Conservation (phyloP, 2,113 vertebrate genomes). For the Saiga tatarica region DNA sequence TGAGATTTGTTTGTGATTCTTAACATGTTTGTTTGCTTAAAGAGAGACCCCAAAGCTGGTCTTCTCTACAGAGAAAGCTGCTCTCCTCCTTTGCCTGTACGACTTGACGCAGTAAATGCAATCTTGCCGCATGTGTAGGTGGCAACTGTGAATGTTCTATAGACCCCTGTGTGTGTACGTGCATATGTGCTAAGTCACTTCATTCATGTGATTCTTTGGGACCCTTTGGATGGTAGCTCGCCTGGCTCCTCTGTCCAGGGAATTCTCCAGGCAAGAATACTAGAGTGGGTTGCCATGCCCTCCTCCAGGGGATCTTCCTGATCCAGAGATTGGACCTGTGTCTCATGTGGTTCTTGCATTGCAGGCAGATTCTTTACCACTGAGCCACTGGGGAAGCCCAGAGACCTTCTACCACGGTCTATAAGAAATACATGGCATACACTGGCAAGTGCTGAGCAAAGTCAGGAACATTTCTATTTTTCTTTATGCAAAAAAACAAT, state of each 20-base stretch:
- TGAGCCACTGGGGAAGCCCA: neutral
- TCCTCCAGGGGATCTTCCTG: neutral
- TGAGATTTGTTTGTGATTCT: neutral
- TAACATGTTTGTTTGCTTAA: neutral
- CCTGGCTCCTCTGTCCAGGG: neutral
- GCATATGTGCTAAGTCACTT: neutral
- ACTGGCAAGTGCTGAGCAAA: neutral
- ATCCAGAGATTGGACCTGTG: neutral
- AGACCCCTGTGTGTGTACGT: fast-evolving
- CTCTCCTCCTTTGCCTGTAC: neutral
- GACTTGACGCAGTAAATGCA: neutral
- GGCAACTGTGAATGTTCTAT: neutral
- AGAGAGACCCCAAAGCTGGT: neutral
- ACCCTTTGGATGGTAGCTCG: neutral
- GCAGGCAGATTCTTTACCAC: neutral
- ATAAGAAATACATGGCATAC: neutral
- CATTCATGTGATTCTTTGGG: neutral
- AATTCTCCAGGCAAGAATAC: neutral
- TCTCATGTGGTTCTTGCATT: neutral
- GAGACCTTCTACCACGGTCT: neutral
- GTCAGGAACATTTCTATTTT: neutral
- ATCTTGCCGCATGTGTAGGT: neutral
- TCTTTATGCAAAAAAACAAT: neutral
- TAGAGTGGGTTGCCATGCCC: neutral
- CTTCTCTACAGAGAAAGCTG: neutral